These are phyloP conservation scores for Montipora cactus DNA, from an alignment of 64 coral and sea anemone species.

Conservation along the genomic window DNA sequence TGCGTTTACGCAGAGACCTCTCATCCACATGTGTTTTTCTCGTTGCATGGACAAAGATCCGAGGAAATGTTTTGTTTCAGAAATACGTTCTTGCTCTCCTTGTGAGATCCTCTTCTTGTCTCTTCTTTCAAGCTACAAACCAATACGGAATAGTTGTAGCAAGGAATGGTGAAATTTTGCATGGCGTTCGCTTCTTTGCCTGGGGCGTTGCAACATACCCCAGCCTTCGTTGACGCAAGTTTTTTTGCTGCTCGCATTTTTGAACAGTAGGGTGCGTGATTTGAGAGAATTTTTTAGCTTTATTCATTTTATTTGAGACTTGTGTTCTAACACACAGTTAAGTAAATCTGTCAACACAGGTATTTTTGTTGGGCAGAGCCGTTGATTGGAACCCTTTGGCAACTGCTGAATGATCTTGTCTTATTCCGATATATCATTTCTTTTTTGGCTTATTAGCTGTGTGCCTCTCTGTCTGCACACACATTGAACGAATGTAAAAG, in stretches of 20 bases:
- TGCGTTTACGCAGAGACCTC: background rate
- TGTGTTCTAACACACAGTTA: background rate
- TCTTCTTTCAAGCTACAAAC: background rate
- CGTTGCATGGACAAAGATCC: background rate
- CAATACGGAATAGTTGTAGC: slow-evolving; percentile 10
- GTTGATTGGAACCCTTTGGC: background rate
- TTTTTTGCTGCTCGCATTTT: slow-evolving; percentile 3
- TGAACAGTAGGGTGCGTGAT: slow-evolving; percentile 17
- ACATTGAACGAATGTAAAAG: slow-evolving; percentile 1
- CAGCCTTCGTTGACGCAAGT: background rate
- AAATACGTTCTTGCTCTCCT: slow-evolving; percentile 3
- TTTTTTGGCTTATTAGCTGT: background rate
- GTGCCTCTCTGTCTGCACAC: background rate
- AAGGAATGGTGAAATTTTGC: background rate
- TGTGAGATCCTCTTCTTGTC: background rate
- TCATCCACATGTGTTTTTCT: slow-evolving; percentile 4
- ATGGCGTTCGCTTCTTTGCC: slow-evolving; percentile 14
- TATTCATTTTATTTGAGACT: slow-evolving; percentile 17
- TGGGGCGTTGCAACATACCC: background rate
- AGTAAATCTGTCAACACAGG: slow-evolving; percentile 25
- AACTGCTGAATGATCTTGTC: slow-evolving; percentile 29
- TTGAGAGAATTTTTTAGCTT: slow-evolving; percentile 5
- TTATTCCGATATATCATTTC: background rate
- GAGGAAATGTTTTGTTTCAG: slow-evolving; percentile 56
- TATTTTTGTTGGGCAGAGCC: background rate